Conservation (phyloP, 2,113 vertebrate genomes). For the Sceloporus undulatus region DNA sequence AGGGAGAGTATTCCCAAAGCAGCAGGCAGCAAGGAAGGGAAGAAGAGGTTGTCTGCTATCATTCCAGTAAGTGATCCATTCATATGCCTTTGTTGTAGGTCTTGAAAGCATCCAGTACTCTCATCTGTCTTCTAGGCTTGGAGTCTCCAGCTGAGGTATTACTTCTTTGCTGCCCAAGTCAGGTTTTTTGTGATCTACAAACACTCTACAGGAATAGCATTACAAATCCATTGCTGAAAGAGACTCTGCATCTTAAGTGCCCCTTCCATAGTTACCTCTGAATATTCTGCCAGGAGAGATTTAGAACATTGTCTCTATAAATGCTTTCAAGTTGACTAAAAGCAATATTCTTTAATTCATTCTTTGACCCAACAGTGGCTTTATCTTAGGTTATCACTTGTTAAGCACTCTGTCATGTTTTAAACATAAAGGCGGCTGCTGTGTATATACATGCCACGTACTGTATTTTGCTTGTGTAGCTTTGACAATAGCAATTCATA, state of each 20-base stretch:
- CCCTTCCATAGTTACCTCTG: constrained; percentile 60
- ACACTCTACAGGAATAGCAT: constrained; percentile 63
- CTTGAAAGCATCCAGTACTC: constrained; percentile 48
- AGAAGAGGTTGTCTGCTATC: neutral
- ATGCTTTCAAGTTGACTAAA: constrained; percentile 75
- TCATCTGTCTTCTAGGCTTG: constrained; percentile 44
- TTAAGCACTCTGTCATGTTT: constrained; percentile 71
- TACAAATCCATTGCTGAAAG: constrained; percentile 69
- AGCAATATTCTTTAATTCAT: constrained; percentile 75
- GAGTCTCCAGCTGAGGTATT: constrained; percentile 52
- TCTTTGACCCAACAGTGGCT: constrained; percentile 70
- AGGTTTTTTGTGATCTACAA: constrained; percentile 67
- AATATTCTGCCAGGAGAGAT: constrained; percentile 75
- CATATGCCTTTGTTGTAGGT: constrained; percentile 25
- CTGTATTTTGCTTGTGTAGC: constrained; percentile 62
- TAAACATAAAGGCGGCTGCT: constrained; percentile 69
- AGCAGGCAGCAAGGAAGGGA: neutral
- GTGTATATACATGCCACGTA: constrained; percentile 59
- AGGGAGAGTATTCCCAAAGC: neutral
- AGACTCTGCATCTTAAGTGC: constrained; percentile 67
- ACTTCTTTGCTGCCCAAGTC: constrained; percentile 62
- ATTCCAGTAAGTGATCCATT: constrained; percentile 32
- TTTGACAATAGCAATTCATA: constrained; percentile 72
- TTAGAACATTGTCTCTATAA: constrained; percentile 70
- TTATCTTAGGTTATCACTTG: constrained; percentile 77